Percentiles rank a stretch among this genome's conserved stretches.
phyloP scores from a whole-genome alignment of 2,797 vertebrate genomes.

The Hemitrygon akajei region DNA sequence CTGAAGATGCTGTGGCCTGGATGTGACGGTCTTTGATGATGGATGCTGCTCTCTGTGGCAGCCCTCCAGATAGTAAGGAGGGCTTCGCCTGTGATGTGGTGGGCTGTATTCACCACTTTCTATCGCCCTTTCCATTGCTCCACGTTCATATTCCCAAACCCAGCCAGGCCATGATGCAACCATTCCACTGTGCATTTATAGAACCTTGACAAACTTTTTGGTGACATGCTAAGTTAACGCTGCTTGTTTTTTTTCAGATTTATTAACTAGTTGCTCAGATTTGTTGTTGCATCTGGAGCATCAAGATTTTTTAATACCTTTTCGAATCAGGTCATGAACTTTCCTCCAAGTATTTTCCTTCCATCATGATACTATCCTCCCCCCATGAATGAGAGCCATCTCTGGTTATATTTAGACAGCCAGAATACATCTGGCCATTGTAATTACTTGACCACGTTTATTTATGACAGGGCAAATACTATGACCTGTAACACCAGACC shows the following conservation, averaged over 20 bases:
- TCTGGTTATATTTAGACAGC: constrained; percentile 19
- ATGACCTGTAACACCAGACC: not conserved
- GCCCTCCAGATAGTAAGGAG: too few relatives aligned
- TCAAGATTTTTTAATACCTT: not conserved
- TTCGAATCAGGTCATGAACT: not conserved
- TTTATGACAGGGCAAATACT: not conserved
- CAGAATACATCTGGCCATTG: not conserved
- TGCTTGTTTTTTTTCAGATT: not conserved
- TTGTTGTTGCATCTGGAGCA: not conserved
- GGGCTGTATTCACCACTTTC: too few relatives aligned
- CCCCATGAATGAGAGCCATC: not conserved
- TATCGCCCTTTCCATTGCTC: too few relatives aligned
- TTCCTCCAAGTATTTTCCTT: not conserved
- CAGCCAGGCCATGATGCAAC: too few relatives aligned
- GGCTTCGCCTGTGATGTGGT: too few relatives aligned
- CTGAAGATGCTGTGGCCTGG: too few relatives aligned
- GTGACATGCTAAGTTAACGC: not conserved
- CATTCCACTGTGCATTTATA: too few relatives aligned
- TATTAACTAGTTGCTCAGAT: not conserved
- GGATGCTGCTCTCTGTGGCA: too few relatives aligned
- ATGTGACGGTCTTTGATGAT: too few relatives aligned
- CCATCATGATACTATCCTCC: not conserved
- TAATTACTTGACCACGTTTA: constrained; percentile 3
- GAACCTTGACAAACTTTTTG: too few relatives aligned
- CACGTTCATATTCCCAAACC: too few relatives aligned